Conservation (phyloP, 2,888 invertebrate genomes). For the Laspeyria flexula region DNA sequence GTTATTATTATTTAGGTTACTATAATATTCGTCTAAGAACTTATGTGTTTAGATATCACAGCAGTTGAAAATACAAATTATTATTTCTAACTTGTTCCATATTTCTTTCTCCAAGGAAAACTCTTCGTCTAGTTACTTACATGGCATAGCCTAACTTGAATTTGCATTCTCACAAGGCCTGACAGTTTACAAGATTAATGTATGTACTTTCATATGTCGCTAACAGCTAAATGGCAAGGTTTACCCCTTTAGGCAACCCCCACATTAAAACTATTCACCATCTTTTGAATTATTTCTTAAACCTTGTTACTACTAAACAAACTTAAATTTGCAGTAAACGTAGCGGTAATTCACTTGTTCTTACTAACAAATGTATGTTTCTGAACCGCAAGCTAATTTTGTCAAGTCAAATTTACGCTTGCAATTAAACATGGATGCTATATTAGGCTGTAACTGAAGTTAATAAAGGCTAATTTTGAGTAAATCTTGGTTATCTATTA, state of each 20-base stretch:
- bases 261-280: slow-evolving; percentile 12
- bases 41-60: too few species aligned
- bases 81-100: too few species aligned
- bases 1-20: too few species aligned
- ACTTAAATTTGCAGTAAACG: not conserved
- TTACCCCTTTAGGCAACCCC: not conserved
- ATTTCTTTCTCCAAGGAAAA: too few species aligned
- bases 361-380: not conserved
- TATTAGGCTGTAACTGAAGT: not conserved
- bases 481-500: too few species aligned
- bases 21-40: too few species aligned
- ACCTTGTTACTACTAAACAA: not conserved
- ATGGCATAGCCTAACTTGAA: not conserved
- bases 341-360: not conserved
- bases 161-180: not conserved
- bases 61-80: too few species aligned
- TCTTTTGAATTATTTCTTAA: slow-evolving; percentile 15
- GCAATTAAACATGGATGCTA: not conserved
- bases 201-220: not conserved
- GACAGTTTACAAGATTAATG: not conserved
- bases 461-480: slow-evolving; percentile 1
- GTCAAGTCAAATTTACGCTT: slow-evolving; percentile 2
- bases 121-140: too few species aligned
- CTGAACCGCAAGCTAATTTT: slow-evolving; percentile 2
- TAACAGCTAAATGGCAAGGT: slow-evolving; percentile 6